Base-by-base conservation (phyloP, 2,888 invertebrate species). In the Lycaena phlaeas region DNA sequence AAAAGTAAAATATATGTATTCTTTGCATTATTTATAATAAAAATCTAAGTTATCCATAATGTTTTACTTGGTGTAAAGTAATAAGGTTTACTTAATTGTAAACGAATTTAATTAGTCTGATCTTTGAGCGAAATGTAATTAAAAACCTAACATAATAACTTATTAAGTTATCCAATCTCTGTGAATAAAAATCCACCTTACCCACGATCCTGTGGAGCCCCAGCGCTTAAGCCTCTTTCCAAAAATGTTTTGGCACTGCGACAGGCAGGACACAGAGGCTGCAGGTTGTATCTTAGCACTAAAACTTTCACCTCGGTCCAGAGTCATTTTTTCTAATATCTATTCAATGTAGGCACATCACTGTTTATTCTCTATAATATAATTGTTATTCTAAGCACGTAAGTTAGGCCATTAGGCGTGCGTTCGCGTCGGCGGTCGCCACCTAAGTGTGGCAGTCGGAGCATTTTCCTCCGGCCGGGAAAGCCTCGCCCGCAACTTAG, bases 191-290 rank as follows among this genome's bases (percentile, higher is more conserved):
- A n/a, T n/a, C 9, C 22, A 22, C 9, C 85, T 86, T 81, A 91
- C 91, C 91, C 91, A 91, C 54, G 91, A 91, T 62, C 91, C 91
- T 1, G 90, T 90, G 47, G 90, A 90, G 46, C 90, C 89, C 91
- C 91, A 91, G 66, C 91, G 82, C 59, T 90, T 87, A 41, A 91
- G 81, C 56, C 88, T 84, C 52, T 89, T 87, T 43, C 89, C 89
- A 63, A 90, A 89, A 64, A 89, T 86, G 69, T 88, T 89, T 70
- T 88, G 88, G 61, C 78, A 89, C 76, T 82, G 84, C 46, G 84
- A 82, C 56, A 85, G 67, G 51, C 85, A 85, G 44, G 85, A 85
- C 42, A 85, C 84, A 14, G 85, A 85, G 27, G 82, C 66, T 4
- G 85, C 85, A 46, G 82, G 79, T 60, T 82, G 82, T 47, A 84